Evolutionary conservation across 2,113 vertebrate genomes (phyloP).

Genomic region (Prietella phreatophila): DNA sequence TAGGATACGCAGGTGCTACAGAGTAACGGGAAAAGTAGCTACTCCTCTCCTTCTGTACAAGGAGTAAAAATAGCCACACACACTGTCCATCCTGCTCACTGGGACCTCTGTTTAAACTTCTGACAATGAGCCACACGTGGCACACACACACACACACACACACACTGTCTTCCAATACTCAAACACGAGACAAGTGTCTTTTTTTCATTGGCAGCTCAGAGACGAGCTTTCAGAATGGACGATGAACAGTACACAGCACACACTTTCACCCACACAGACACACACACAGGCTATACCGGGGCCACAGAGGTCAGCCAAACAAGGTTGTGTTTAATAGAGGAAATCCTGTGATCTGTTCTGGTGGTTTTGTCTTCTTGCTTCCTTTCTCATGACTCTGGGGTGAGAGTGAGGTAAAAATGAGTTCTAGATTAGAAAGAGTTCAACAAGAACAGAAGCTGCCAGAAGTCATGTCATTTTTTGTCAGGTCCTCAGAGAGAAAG

Average conservation of each 20-base stretch:
- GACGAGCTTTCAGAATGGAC: constrained; percentile 65
- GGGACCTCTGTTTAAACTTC: constrained; percentile 96
- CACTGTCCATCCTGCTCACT: constrained; percentile 83
- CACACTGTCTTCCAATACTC: constrained; percentile 54
- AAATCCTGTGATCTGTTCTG: constrained; percentile 42
- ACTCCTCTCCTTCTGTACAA: constrained; percentile 78
- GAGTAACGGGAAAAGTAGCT: constrained; percentile 71
- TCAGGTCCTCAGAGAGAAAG: not conserved
- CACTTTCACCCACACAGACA: not conserved
- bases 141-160: constrained; percentile 48
- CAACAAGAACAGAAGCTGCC: not conserved
- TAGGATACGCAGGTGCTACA: constrained; percentile 47
- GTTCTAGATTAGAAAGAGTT: constrained; percentile 24
- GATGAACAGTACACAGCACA: constrained; percentile 44
- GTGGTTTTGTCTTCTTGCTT: constrained; percentile 14
- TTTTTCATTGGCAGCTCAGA: constrained; percentile 73
- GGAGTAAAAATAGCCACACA: constrained; percentile 90
- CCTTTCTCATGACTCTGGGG: not conserved
- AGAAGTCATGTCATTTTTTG: not conserved
- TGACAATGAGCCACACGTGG: constrained; percentile 90
- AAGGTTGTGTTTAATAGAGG: constrained; percentile 45
- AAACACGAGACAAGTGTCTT: constrained; percentile 73
- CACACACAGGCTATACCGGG: not conserved
- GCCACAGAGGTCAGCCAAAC: constrained; percentile 34
- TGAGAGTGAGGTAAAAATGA: constrained; percentile 1